Conservation (phyloP, 2,113 vertebrate genomes). For the Microcebus murinus region DNA sequence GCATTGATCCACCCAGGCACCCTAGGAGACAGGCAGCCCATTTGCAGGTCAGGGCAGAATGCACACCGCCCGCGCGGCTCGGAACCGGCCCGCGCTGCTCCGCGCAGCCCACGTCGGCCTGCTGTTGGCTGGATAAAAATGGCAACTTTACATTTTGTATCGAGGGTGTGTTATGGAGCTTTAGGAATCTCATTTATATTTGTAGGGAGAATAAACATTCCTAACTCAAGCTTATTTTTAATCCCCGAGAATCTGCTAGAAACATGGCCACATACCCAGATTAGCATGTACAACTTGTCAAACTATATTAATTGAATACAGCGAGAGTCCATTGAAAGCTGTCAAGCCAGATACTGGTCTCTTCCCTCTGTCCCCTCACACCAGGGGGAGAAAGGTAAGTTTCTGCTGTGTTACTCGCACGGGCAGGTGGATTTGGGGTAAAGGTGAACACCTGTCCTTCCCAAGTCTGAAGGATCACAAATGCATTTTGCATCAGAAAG, state of each 20-base stretch:
- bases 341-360: background rate
- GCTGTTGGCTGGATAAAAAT: background rate
- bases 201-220: background rate
- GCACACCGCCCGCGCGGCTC: fast-evolving
- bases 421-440: background rate
- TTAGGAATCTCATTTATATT: background rate
- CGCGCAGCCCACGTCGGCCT: fast-evolving
- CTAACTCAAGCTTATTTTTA: background rate
- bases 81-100: background rate
- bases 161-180: background rate
- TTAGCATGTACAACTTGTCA: background rate
- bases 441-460: background rate
- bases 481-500: background rate
- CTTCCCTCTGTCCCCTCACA: background rate
- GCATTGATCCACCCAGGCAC: constrained; percentile 51
- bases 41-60: constrained; percentile 30
- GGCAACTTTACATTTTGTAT: background rate
- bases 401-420: fast-evolving
- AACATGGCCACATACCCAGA: background rate
- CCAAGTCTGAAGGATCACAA: background rate
- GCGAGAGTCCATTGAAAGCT: background rate
- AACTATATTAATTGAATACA: background rate
- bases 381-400: background rate
- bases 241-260: background rate
- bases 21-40: background rate